These are phyloP conservation scores for Tridacna crocea DNA, from an alignment of 2,888 invertebrate genomes.

Conservation along the genomic window DNA sequence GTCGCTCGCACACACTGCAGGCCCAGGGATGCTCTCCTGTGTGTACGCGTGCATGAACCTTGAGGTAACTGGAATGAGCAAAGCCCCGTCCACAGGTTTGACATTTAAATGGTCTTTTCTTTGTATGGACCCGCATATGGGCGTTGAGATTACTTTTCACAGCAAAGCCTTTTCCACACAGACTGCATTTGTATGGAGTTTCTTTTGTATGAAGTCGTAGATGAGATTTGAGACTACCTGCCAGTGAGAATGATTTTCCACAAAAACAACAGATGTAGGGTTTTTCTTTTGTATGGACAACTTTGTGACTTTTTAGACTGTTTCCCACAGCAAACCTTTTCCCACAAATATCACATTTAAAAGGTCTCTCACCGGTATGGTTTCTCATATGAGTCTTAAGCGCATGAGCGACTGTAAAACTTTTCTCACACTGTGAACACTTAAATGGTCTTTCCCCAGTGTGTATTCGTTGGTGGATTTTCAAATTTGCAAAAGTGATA, in stretches of 20 bases:
- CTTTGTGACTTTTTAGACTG: not conserved
- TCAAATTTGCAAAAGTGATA: not conserved
- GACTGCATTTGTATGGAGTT: conserved; percentile 24
- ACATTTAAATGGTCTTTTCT: not conserved
- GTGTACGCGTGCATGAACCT: not conserved
- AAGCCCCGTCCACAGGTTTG: not conserved
- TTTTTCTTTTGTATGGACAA: conserved; percentile 1
- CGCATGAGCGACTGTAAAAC: conserved; percentile 8
- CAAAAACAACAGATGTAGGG: conserved; percentile 28
- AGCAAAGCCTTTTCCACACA: conserved; percentile 29
- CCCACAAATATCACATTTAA: conserved; percentile 1
- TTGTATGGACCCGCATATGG: conserved; percentile 16
- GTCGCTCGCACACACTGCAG: not conserved
- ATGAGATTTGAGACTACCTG: conserved; percentile 24
- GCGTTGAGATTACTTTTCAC: conserved; percentile 13
- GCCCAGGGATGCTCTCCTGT: not conserved
- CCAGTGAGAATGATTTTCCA: conserved; percentile 28
- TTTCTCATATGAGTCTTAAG: conserved; percentile 1
- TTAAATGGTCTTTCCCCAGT: conserved; percentile 2
- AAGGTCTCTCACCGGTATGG: conserved; percentile 7
- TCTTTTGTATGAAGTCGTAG: conserved; percentile 28
- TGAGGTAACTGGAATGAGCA: conserved; percentile 1
- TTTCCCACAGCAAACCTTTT: conserved; percentile 2
- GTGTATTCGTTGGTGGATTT: conserved; percentile 9
- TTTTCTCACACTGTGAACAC: conserved; percentile 2